phyloP scores from a whole-genome alignment of 2,113 vertebrate species.

The Tursiops truncatus region DNA sequence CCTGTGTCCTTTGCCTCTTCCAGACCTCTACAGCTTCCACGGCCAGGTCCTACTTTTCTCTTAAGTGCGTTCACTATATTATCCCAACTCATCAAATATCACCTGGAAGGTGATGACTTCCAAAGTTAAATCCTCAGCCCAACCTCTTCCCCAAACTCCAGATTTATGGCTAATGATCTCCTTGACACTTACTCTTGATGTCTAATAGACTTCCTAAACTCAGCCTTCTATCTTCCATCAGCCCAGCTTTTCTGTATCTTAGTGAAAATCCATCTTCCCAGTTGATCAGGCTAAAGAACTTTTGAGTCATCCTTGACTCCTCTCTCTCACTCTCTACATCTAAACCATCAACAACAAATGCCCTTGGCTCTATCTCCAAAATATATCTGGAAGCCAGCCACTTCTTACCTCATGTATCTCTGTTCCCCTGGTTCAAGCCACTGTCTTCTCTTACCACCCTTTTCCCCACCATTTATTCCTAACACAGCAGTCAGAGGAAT shows the following conservation, averaged over 20 bases:
- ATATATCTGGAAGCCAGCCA: neutral
- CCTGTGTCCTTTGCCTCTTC: neutral
- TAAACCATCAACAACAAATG: neutral
- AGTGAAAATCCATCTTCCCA: neutral
- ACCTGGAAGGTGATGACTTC: neutral
- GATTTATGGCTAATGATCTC: neutral
- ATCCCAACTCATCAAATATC: neutral
- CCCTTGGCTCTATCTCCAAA: neutral
- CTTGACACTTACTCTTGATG: neutral
- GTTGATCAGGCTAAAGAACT: neutral
- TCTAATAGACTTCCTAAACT: neutral
- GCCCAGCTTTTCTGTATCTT: neutral
- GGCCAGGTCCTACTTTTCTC: neutral
- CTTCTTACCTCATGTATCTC: neutral
- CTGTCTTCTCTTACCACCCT: neutral
- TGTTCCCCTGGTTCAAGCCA: neutral
- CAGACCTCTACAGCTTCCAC: neutral
- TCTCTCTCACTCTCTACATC: neutral
- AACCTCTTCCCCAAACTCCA: neutral
- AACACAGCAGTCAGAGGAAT: neutral
- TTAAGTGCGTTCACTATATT: neutral
- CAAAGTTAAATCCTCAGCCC: neutral
- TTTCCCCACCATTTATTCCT: neutral
- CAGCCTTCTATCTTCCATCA: neutral
- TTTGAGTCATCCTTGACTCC: neutral